Percentiles rank a stretch among this genome's conserved stretches.
These are phyloP conservation scores for Eospalax fontanierii DNA, from an alignment of 2,797 vertebrate species.

Conservation along the genomic window DNA sequence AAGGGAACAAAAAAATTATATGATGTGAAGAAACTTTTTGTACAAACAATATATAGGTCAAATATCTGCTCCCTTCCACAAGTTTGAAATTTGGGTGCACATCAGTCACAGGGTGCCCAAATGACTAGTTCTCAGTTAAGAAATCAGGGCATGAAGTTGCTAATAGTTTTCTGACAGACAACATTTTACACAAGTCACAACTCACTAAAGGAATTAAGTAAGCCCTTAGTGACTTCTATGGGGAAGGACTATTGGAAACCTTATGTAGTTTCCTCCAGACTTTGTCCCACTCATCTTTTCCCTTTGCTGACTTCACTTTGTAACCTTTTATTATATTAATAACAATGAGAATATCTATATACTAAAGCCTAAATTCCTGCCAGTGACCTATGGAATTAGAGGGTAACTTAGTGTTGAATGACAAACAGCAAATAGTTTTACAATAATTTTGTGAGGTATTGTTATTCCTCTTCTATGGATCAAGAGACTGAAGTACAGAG, in stretches of 20 bases:
- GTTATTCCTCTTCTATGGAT: neutral
- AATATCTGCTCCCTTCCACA: constrained; percentile 41
- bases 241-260: constrained; percentile 16
- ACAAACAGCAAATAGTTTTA: constrained; percentile 5
- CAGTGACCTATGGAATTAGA: constrained; percentile 15
- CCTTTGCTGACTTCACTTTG: constrained; percentile 53
- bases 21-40: neutral
- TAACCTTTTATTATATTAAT: constrained; percentile 50
- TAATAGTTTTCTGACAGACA: constrained; percentile 40
- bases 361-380: neutral
- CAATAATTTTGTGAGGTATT: constrained; percentile 20
- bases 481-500: constrained; percentile 33
- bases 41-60: constrained; percentile 9
- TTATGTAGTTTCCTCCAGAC: neutral
- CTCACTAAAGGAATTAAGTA: constrained; percentile 26
- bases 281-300: neutral
- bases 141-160: neutral
- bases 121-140: constrained; percentile 14
- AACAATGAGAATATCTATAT: neutral
- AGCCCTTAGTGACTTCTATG: neutral
- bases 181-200: constrained; percentile 46
- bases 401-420: neutral
- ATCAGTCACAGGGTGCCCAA: neutral
- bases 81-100: constrained; percentile 23
- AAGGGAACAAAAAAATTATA: neutral